Evolutionary conservation across 2,888 invertebrate genomes (phyloP).

Genomic region (Branchellion lobata): DNA sequence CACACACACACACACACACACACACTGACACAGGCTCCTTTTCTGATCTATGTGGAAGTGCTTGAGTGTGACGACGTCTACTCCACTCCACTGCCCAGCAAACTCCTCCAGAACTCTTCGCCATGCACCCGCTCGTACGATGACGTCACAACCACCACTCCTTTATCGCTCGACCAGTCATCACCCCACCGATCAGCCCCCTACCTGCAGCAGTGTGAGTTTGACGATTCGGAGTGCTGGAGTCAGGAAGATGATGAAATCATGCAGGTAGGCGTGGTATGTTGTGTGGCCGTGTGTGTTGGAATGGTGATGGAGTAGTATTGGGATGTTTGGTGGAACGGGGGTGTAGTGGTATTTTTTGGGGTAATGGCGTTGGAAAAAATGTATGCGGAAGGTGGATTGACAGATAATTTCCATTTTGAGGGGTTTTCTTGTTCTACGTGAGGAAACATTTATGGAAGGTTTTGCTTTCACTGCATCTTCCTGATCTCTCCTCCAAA

Average conservation of each 20-base stretch:
- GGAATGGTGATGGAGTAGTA: no score
- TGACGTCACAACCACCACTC: background rate
- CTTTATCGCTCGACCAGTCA: background rate
- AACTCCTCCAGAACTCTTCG: slow-evolving; percentile 65
- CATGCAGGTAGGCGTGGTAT: slow-evolving; percentile 67
- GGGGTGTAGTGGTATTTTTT: no score
- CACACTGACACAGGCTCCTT: slow-evolving; percentile 88
- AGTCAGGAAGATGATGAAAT: slow-evolving; percentile 95
- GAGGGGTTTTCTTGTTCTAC: no score
- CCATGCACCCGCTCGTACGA: slow-evolving; percentile 61
- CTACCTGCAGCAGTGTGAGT: slow-evolving; percentile 52
- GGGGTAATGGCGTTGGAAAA: no score
- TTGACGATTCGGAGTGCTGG: slow-evolving; percentile 73
- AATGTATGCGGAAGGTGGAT: no score
- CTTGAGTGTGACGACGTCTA: slow-evolving; percentile 81
- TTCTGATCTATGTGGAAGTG: slow-evolving; percentile 95
- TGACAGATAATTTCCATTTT: no score
- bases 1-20: no score
- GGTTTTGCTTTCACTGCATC: no score
- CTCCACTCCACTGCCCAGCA: slow-evolving; percentile 83
- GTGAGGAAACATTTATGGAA: no score
- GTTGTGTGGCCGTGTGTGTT: background rate
- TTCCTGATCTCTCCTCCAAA: no score
- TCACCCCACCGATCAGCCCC: background rate
- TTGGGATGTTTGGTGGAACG: no score